Conservation (phyloP, 2,888 invertebrate genomes). For the Cyrtodaria siliqua region DNA sequence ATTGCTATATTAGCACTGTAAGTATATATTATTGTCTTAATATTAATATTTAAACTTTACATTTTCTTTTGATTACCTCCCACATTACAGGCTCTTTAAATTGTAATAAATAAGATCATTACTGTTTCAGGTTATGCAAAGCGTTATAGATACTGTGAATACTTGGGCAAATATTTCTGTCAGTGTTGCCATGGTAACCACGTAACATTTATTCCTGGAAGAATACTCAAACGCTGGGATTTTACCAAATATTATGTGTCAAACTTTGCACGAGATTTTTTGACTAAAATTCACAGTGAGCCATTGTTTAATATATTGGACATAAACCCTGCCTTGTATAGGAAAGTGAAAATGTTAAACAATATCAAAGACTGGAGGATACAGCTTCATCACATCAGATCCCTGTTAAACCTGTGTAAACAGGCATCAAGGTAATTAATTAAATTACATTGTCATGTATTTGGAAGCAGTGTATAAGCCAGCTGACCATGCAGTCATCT, state of each 20-base stretch:
- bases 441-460: too few species aligned
- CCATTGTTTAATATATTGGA: conserved; percentile 92
- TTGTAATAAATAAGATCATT: too few species aligned
- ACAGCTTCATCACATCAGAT: conserved; percentile 91
- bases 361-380: conserved; percentile 89
- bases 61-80: too few species aligned
- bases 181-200: conserved; percentile 94
- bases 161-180: conserved; percentile 94
- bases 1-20: too few species aligned
- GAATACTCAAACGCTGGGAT: conserved; percentile 87
- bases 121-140: conserved; percentile 88
- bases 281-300: conserved; percentile 92
- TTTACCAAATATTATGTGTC: conserved; percentile 92
- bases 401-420: conserved; percentile 91
- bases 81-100: too few species aligned
- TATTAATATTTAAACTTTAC: too few species aligned
- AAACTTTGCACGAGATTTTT: conserved; percentile 91
- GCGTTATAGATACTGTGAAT: conserved; percentile 93
- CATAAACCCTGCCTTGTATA: conserved; percentile 90
- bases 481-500: too few species aligned
- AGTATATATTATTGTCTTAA: too few species aligned
- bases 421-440: conserved; percentile 88
- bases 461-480: too few species aligned
- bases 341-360: conserved; percentile 89
- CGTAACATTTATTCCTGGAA: conserved; percentile 89